These are phyloP conservation scores for Agelaius phoeniceus DNA, from an alignment of 2,113 vertebrate genomes.

Conservation along the genomic window DNA sequence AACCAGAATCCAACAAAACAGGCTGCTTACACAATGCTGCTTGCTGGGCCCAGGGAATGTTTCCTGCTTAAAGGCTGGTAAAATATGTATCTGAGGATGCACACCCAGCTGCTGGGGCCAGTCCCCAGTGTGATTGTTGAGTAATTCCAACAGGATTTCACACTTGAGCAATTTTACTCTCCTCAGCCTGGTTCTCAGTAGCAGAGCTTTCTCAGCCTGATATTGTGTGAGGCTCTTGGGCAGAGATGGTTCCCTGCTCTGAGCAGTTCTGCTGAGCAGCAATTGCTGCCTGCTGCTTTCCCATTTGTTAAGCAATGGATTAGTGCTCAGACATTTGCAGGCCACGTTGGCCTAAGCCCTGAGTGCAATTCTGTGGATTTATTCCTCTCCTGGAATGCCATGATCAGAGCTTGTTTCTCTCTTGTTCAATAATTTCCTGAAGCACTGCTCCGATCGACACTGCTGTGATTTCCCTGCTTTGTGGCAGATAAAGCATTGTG, in stretches of 20 bases:
- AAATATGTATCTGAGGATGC: conserved; percentile 8
- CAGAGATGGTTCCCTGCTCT: conserved; percentile 4
- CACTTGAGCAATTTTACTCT: neutral
- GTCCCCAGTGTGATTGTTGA: neutral
- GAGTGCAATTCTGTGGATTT: neutral
- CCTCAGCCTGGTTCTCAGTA: neutral
- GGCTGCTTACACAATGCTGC: neutral
- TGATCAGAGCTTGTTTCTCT: neutral
- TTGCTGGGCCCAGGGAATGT: neutral
- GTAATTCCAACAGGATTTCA: conserved; percentile 49
- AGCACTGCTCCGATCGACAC: neutral
- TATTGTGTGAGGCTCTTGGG: neutral
- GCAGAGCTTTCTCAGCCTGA: neutral
- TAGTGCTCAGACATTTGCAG: conserved; percentile 16
- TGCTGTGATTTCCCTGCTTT: neutral
- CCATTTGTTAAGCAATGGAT: conserved; percentile 47
- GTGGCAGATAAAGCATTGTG: neutral
- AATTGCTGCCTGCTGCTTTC: conserved; percentile 15
- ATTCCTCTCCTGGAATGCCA: neutral
- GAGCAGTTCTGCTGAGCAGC: neutral
- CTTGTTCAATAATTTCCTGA: conserved; percentile 26
- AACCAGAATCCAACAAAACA: neutral
- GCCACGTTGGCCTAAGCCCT: neutral
- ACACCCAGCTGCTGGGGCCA: neutral
- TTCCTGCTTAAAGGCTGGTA: neutral